Conservation (phyloP, 2,113 vertebrate species). For the Caracal caracal region DNA sequence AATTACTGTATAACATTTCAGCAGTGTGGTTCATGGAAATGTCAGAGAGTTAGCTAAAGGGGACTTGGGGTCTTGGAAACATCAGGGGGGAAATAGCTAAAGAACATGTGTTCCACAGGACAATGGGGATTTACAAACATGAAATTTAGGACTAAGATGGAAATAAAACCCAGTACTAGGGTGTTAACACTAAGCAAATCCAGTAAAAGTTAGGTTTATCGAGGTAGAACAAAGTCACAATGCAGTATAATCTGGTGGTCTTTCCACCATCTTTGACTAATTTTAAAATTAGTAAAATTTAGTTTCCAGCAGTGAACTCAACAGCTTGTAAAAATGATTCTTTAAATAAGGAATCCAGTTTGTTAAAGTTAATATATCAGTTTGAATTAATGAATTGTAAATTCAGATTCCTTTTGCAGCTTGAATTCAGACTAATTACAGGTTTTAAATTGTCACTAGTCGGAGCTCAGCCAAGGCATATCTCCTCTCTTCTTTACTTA, state of each 20-base stretch:
- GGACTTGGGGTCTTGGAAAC: slow-evolving; percentile 84
- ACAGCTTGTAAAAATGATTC: slow-evolving; percentile 83
- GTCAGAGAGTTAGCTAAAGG: slow-evolving; percentile 88
- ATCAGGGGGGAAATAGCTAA: slow-evolving; percentile 78
- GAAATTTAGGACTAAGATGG: slow-evolving; percentile 69
- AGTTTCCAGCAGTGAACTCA: slow-evolving; percentile 80
- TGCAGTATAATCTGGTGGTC: slow-evolving; percentile 54
- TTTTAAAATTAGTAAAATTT: slow-evolving; percentile 84
- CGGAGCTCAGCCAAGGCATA: slow-evolving; percentile 89
- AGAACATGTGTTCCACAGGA: slow-evolving; percentile 77
- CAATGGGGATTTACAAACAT: slow-evolving; percentile 82
- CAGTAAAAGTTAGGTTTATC: slow-evolving; percentile 78
- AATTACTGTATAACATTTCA: slow-evolving; percentile 94
- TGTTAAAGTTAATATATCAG: slow-evolving; percentile 90
- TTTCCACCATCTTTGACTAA: slow-evolving; percentile 77
- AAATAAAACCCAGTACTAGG: slow-evolving; percentile 81
- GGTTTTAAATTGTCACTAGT: slow-evolving; percentile 91
- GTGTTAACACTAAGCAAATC: slow-evolving; percentile 80
- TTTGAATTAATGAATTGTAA: slow-evolving; percentile 89
- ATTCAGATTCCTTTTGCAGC: slow-evolving; percentile 88
- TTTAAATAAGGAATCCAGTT: slow-evolving; percentile 85
- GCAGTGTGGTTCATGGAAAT: slow-evolving; percentile 90
- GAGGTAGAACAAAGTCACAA: slow-evolving; percentile 52
- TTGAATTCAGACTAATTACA: slow-evolving; percentile 91
- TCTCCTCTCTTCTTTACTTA: slow-evolving; percentile 87